Percentiles rank a stretch among this genome's conserved stretches.
phyloP scores from a whole-genome alignment of 2,113 vertebrate species.

The Onychostoma macrolepis region DNA sequence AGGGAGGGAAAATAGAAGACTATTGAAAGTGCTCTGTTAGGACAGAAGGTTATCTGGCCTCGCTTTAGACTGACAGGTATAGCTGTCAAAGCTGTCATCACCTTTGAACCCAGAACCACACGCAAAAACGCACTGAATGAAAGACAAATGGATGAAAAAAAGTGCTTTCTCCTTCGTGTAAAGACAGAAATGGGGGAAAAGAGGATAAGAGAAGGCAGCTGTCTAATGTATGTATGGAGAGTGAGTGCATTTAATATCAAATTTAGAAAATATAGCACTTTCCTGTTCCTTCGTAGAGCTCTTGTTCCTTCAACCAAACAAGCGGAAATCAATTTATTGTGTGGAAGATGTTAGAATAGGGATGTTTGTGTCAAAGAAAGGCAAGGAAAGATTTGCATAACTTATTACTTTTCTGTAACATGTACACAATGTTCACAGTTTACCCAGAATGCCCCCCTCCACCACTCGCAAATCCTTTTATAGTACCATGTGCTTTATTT shows the following conservation, averaged over 20 bases:
- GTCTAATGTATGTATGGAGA: conserved; percentile 20
- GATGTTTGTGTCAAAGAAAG: conserved; percentile 49
- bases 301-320: conserved; percentile 42
- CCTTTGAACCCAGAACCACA: conserved; percentile 66
- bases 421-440: conserved; percentile 45
- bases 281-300: background rate
- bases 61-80: conserved; percentile 82
- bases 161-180: conserved; percentile 51
- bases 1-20: conserved; percentile 87
- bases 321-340: conserved; percentile 59
- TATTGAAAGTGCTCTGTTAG: conserved; percentile 84
- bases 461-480: conserved; percentile 28
- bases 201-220: background rate
- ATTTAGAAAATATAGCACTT: conserved; percentile 28
- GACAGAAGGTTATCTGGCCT: conserved; percentile 93
- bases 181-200: conserved; percentile 15
- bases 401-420: conserved; percentile 55
- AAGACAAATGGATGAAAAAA: conserved; percentile 20
- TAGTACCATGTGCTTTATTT: conserved; percentile 51
- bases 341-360: conserved; percentile 38
- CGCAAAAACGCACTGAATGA: conserved; percentile 43
- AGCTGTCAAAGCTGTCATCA: conserved; percentile 76
- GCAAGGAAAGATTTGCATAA: conserved; percentile 55
- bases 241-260: conserved; percentile 19
- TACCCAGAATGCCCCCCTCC: conserved; percentile 40